These are phyloP conservation scores for Balaeniceps rex DNA, from an alignment of 2,113 vertebrate species.

Conservation along the genomic window DNA sequence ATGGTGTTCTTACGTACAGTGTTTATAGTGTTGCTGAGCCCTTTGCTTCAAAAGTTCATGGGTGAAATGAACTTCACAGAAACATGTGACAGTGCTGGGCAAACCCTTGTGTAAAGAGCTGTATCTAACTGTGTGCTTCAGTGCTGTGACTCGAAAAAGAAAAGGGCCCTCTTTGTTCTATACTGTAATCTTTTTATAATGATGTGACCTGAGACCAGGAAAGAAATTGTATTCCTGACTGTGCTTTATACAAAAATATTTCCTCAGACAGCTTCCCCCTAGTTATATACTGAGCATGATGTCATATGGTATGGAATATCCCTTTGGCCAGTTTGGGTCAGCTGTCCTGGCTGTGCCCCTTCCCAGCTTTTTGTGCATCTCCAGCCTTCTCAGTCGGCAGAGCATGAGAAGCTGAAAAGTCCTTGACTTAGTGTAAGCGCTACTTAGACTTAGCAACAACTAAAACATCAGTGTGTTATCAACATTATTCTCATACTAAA, in stretches of 20 bases:
- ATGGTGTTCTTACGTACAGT: accelerated
- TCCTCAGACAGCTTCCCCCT: no score
- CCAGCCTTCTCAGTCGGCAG: no score
- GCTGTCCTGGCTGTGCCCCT: no score
- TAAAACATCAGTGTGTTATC: no score
- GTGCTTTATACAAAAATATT: not conserved
- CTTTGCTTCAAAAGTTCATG: not conserved
- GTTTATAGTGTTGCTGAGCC: not conserved
- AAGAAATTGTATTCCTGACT: not conserved
- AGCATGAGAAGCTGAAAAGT: no score
- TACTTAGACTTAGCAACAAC: no score
- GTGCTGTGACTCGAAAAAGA: not conserved
- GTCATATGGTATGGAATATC: no score
- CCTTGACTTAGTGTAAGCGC: no score
- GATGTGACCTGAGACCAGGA: not conserved
- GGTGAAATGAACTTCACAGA: not conserved
- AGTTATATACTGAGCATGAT: no score
- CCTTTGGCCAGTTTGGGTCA: no score
- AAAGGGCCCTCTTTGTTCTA: not conserved
- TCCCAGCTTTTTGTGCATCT: no score
- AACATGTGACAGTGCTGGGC: not conserved
- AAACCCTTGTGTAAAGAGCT: not conserved
- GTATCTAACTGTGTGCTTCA: not conserved
- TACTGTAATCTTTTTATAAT: not conserved
- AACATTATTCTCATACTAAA: no score